These are phyloP conservation scores for Enteromius viviparus DNA, from an alignment of 2,797 vertebrate genomes.

Conservation along the genomic window DNA sequence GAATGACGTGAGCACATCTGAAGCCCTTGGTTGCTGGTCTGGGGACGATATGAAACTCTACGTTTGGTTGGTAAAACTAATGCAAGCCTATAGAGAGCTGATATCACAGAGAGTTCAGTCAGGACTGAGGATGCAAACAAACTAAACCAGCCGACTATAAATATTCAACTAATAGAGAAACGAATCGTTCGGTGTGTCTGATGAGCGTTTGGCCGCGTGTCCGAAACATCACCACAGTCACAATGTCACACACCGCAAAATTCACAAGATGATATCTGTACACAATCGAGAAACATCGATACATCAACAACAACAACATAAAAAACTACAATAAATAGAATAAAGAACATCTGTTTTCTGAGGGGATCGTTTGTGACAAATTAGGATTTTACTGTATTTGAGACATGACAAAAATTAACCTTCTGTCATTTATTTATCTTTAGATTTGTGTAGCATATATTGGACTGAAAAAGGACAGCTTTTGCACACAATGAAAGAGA, in stretches of 20 bases:
- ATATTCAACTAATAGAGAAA: background rate
- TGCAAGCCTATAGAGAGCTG: background rate
- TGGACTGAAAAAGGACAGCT: background rate
- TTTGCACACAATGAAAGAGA: constrained; percentile 1
- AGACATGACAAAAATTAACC: background rate
- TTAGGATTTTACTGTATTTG: background rate
- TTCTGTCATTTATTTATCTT: background rate
- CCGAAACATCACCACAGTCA: constrained; percentile 46
- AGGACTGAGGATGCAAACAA: constrained; percentile 9
- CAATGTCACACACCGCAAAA: constrained; percentile 41
- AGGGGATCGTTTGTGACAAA: background rate
- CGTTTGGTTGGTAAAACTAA: constrained; percentile 1
- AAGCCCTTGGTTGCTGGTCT: constrained; percentile 42
- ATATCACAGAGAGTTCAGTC: constrained; percentile 20
- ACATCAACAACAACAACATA: constrained; percentile 24
- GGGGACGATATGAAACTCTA: constrained; percentile 2
- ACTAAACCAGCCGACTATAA: background rate
- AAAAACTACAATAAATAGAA: constrained; percentile 20
- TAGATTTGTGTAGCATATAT: background rate
- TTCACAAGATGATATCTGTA: constrained; percentile 43
- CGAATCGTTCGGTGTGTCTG: background rate
- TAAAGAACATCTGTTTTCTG: constrained; percentile 13
- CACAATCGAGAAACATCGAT: constrained; percentile 21
- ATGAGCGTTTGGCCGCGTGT: background rate
- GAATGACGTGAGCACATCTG: constrained; percentile 41